Base-by-base conservation (phyloP, 2,888 invertebrate species). In the Callosobruchus maculatus region DNA sequence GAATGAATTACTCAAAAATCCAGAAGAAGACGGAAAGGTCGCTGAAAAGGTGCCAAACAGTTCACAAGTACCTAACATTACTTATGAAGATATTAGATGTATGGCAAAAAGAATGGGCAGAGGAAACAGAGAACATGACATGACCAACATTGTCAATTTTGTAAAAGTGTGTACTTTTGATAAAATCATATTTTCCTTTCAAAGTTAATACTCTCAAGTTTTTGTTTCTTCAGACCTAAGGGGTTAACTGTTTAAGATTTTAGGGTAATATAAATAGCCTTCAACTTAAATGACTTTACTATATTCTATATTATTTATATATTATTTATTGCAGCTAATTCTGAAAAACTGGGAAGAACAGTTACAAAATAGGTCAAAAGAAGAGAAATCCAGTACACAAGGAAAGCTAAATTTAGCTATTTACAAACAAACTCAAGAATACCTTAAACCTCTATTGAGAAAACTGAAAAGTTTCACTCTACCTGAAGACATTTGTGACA, bases 401-500 rank as follows among this genome's bases (percentile, higher is more conserved):
- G 97, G 98, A 49, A 96, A 98, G 89, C 92, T 97, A 90, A 93
- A 94, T 0, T 92, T 97, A 77, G 99, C 98, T 0, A 97, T 96
- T 5, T 98, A 95, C 86, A 95, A 95, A 5, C 99, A 99, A 88
- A 98, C 97, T 0, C 93, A 95, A 85, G 94, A 95, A 31, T 99
- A 99, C 84, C 89, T 99, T 67, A 97, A 97, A 84, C 99, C 99
- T 0, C 88, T 99, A 68, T 91, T 98, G 80, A 91, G 95, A 73
- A 97, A 97, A 85, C 87, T 99, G 13, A 96, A 96, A 84, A 95
- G 93, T 81, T 94, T 94, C 84, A 94, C 93, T 2, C 87, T 97
- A n/a, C 96, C 97, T 0, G 97, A 97, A 86, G 99, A 99, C 84
- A 98, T 99, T 83, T 92, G 97, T 70, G 97, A 97, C 83, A 97